Percentiles rank a stretch among this genome's conserved stretches.
These are phyloP conservation scores for Trichoplusia ni DNA, from an alignment of 1,140 invertebrate species.

Conservation along the genomic window DNA sequence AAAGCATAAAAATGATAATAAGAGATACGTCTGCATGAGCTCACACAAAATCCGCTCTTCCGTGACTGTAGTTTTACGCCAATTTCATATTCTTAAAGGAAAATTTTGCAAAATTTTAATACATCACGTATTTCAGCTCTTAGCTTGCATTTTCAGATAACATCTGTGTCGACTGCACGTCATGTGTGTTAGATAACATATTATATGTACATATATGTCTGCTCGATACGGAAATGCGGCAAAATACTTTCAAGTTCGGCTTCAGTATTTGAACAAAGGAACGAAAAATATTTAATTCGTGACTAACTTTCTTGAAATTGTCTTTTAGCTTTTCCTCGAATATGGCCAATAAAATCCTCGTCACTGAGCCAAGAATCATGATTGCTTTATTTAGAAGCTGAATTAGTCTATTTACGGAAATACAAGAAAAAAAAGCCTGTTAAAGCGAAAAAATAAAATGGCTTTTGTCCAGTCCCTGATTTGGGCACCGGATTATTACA, in stretches of 20 bases:
- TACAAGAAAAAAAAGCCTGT: background rate
- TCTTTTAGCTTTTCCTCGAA: background rate
- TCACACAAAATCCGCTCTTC: background rate
- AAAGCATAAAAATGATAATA: background rate
- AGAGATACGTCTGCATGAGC: background rate
- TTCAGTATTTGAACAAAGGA: background rate
- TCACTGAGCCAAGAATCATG: constrained; percentile 19
- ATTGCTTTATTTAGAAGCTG: background rate
- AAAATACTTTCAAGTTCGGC: background rate
- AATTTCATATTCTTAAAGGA: background rate
- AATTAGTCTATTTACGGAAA: background rate
- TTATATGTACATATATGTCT: background rate
- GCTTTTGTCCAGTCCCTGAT: background rate
- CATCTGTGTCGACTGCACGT: background rate
- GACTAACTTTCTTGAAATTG: constrained; percentile 12
- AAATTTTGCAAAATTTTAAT: constrained; percentile 16
- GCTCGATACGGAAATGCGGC: background rate
- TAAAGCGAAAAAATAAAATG: background rate
- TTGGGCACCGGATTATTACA: background rate
- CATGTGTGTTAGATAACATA: no score
- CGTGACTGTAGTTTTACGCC: background rate
- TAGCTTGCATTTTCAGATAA: constrained; percentile 5
- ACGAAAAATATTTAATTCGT: constrained; percentile 4
- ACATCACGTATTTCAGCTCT: constrained; percentile 15
- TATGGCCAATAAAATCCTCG: background rate